Evolutionary conservation across 1,140 invertebrate genomes (phyloP), one percentile per base, ranked within the genome.

Genomic region (Sarcophaga peregrina): DNA sequence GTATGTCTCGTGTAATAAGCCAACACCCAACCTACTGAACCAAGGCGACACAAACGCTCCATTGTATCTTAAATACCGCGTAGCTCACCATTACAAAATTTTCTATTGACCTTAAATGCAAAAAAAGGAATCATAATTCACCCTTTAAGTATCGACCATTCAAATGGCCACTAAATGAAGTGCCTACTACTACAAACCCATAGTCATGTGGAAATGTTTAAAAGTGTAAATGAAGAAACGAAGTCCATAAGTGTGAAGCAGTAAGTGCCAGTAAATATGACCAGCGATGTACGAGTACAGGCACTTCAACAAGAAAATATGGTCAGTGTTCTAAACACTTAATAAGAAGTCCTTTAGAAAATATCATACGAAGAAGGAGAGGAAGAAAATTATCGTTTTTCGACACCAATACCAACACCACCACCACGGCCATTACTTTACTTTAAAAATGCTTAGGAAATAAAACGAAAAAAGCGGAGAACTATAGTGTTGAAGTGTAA

Each of bases 241-340:
- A 8, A 54, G 52, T 54, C 3, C 0, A 10, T 54, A 54, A 13
- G 52, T 54, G 52, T 54, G 10, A 54, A 10, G 52, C 13, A 6
- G 54, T 58, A n/a, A n/a, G 52, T 58, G 52, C n/a, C 6, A 13
- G 54, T 58, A 58, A 37, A 37, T 52, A 52, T 52, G 8, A 52
- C 13, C 8, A 10, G 13, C 13, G 1, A 52, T 15, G 54, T 58
- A n/a, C n/a, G 13, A 37, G 15, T 15, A 58, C n/a, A 58, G 54
- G 15, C 13, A 58, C 54, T 58, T 58, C 13, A 58, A 0, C 54
- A 58, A 58, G 54, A 15, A 58, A 58, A 58, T 58, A 58, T 58
- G 54, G 54, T 58, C 54, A 58, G 13, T 58, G 54, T 58, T 58
- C 15, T 58, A 58, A 58, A 58, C 54, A 58, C 54, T 58, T 58